phyloP scores from a whole-genome alignment of 2,888 invertebrate species.

The Sarcophaga carnaria region DNA sequence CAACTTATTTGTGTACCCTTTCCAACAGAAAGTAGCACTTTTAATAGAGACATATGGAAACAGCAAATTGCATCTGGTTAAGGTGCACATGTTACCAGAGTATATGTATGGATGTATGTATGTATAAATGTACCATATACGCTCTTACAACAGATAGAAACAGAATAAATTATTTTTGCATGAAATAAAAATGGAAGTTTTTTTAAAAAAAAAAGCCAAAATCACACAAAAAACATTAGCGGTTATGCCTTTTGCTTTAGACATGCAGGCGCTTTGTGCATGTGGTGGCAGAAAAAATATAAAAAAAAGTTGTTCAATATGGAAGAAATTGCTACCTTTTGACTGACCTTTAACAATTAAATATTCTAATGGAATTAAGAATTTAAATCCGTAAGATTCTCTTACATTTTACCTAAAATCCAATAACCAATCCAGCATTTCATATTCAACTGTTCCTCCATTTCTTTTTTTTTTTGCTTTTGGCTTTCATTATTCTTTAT shows the following conservation, averaged over 20 bases:
- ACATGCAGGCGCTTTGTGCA: not conserved
- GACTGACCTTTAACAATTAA: too few relatives aligned
- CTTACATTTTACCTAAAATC: too few relatives aligned
- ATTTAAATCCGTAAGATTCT: too few relatives aligned
- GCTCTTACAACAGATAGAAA: constrained; percentile 33
- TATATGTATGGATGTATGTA: not conserved
- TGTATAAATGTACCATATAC: not conserved
- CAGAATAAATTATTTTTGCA: constrained; percentile 53
- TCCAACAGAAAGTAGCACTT: not conserved
- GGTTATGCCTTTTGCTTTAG: constrained; percentile 6
- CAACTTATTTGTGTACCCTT: not conserved
- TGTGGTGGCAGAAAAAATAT: too few relatives aligned
- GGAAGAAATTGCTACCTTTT: too few relatives aligned
- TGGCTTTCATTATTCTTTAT: too few relatives aligned
- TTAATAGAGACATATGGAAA: not conserved
- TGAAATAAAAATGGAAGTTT: constrained; percentile 31
- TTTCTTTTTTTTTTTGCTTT: too few relatives aligned
- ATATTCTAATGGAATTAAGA: too few relatives aligned
- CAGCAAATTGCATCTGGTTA: not conserved
- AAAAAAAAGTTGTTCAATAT: not conserved
- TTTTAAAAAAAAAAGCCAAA: not conserved
- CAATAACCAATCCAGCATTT: too few relatives aligned
- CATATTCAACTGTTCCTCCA: too few relatives aligned
- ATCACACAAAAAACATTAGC: constrained; percentile 26
- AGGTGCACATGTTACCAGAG: constrained; percentile 21